Evolutionary conservation across 2,113 vertebrate species (phyloP), one percentile per base, ranked within the genome.

Genomic region (Phocoena sinus): DNA sequence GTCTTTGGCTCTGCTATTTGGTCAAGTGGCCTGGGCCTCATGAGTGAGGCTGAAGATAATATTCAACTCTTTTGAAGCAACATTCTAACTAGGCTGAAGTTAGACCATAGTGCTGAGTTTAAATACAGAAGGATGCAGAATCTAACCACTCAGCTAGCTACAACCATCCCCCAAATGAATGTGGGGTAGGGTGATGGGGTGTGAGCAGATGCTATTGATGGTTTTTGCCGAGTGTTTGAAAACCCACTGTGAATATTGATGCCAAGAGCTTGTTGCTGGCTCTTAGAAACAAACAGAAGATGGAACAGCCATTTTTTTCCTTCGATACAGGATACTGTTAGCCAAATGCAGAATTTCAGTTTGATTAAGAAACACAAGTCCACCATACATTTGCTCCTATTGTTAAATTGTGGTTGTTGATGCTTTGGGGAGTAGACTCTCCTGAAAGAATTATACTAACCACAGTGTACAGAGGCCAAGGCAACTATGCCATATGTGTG

Each of bases 301-400:
- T 93, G 91, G 97, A 98, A 97, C 97, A 98, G 96, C 93, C 97
- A 98, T 96, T 97, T 97, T 97, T 97, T 89, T 91, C 20, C 3
- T 95, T 97, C 97, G 97, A 50, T 96, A 97, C 96, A 96, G 94
- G 65, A 89, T 93, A 94, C 89, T 93, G 94, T 97, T 97, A 97
- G 98, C 97, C 98, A 98, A 98, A 98, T 91, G 82, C 89, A 98
- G 85, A 95, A 98, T 98, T 98, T 97, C 96, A 96, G 95, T 97
- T 98, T 90, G 74, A 95, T 98, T 97, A 98, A 96, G 96, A 98
- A 98, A 84, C n/a, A 97, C 93, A 92, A 97, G 94, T 98, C 96
- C 95, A 97, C 83, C 97, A 97, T 92, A 89, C 92, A 96, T 97
- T 98, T 92, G 97, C 96, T 95, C 93, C 96, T 97, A 58, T 94